phyloP scores from a whole-genome alignment of 2,113 vertebrate species.

The Mellivora capensis region DNA sequence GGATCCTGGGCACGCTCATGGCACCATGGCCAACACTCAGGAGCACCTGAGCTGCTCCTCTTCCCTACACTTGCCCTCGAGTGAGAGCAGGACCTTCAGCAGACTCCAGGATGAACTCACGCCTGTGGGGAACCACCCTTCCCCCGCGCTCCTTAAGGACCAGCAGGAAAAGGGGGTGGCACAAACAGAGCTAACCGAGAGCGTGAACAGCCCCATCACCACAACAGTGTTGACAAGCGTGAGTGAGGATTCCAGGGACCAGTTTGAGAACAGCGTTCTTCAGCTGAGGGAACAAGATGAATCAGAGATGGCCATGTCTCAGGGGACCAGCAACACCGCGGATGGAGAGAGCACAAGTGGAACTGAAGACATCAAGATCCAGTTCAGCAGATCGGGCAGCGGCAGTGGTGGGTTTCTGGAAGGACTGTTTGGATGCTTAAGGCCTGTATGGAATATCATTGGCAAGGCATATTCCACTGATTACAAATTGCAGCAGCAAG shows the following conservation, averaged over 20 bases:
- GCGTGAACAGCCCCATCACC: constrained; percentile 83
- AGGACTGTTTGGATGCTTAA: constrained; percentile 95
- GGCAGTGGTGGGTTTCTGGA: constrained; percentile 94
- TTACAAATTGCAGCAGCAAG: constrained; percentile 98
- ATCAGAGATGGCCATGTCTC: constrained; percentile 81
- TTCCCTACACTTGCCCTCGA: constrained; percentile 87
- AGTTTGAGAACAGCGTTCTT: constrained; percentile 97
- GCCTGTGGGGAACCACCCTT: constrained; percentile 75
- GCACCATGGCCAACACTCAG: constrained; percentile 95
- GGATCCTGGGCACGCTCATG: constrained; percentile 88
- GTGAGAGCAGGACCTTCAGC: constrained; percentile 85
- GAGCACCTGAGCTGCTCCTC: constrained; percentile 94
- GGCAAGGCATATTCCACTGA: constrained; percentile 98
- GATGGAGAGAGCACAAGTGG: constrained; percentile 82
- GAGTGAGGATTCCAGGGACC: constrained; percentile 94
- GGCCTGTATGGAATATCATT: constrained; percentile 99
- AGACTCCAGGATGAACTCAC: constrained; percentile 82
- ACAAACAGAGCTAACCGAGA: constrained; percentile 81
- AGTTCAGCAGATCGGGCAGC: constrained; percentile 91
- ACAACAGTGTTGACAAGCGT: constrained; percentile 86
- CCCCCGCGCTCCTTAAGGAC: constrained; percentile 89
- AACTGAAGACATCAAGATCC: constrained; percentile 92
- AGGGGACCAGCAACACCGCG: constrained; percentile 79
- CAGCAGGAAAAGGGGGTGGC: constrained; percentile 81
- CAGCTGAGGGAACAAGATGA: constrained; percentile 96